Base-by-base conservation (phyloP, 2,888 invertebrate genomes). In the Synergus laeviventris region DNA sequence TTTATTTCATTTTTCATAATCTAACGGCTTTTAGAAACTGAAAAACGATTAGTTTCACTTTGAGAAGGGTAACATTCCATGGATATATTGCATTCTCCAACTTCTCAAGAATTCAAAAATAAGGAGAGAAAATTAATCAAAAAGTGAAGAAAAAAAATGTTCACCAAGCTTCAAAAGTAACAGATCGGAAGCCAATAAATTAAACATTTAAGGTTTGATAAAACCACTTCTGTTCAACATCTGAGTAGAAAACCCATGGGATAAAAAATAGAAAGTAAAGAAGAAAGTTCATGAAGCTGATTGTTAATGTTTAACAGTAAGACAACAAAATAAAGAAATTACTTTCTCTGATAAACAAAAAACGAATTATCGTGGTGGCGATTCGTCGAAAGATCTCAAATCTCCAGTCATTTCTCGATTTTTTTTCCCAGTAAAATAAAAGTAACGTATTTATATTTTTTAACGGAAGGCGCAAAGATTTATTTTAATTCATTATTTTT, bases 301-400 rank as follows among this genome's bases (percentile, higher is more conserved):
- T n/a, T 61, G 61, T 61, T 61, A 61, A 61, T 61, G 16, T n/a
- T 61, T 61, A 61, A 61, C 61, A 24, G 36, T 36, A 16, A 36
- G 31, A 36, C 61, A 61, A 61, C 36, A 61, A 61, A 61, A 36
- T 61, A 24, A 36, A 16, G 61, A 61, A 61, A 31, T 31, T 31
- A 31, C 31, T 31, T 31, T 31, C 31, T 31, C 31, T 3, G 4
- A 31, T 3, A 2, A 31, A 31, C 31, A 31, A 31, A 31, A 31
- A 31, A 31, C 31, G n/a, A n/a, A n/a, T n/a, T n/a, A n/a, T n/a
- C n/a, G n/a, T n/a, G n/a, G n/a, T n/a, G n/a, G n/a, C n/a, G n/a
- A n/a, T n/a, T n/a, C n/a, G n/a, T n/a, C n/a, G n/a, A n/a, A n/a
- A n/a, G n/a, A n/a, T n/a, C n/a, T n/a, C n/a, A n/a, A n/a, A n/a